Evolutionary conservation across 2,113 vertebrate genomes (phyloP), one percentile per base, ranked within the genome.

Genomic region (Suricata suricatta): DNA sequence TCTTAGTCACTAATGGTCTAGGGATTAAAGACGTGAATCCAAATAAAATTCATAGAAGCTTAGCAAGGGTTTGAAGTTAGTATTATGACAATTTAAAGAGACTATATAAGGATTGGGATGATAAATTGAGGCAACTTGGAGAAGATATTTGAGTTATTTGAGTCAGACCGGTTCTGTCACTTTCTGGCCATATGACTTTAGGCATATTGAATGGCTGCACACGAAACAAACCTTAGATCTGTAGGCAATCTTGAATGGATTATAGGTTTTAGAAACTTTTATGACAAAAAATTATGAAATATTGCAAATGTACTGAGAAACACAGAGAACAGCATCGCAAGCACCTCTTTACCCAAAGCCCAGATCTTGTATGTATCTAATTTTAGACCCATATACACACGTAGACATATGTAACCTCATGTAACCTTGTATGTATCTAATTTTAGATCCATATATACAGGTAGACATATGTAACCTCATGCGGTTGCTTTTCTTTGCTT

Each of bases 241-340:
- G 1, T 79, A 77, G 35, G 33, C 74, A 95, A 57, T 91, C 35
- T 60, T 94, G 54, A 88, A 13, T 86, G 41, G 35, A n/a, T 93
- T 96, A 33, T 44, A 88, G 13, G 9, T 80, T 92, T 96, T 15
- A 82, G 93, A 19, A 35, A 14, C 54, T 74, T 77, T 84, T 74
- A 35, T 27, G 54, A 21, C 23, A 89, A 81, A 94, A 83, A 50
- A 29, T 87, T 80, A 63, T 94, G 57, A 91, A 97, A 86, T 76
- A 60, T 52, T 74, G 44, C 4, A 89, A 83, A 66, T 29, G n/a
- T 25, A 93, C 29, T 84, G 21, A 74, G 90, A 96, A 88, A 13
- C 80, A 66, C 23, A 80, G 85, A 80, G 85, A 91, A 54, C 29
- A 47, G 29, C 90, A 38, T 52, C 63, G 66, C 47, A 79, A 91